Conservation (phyloP, 2,888 invertebrate species). For the Caenorhabditis auriculariae region DNA sequence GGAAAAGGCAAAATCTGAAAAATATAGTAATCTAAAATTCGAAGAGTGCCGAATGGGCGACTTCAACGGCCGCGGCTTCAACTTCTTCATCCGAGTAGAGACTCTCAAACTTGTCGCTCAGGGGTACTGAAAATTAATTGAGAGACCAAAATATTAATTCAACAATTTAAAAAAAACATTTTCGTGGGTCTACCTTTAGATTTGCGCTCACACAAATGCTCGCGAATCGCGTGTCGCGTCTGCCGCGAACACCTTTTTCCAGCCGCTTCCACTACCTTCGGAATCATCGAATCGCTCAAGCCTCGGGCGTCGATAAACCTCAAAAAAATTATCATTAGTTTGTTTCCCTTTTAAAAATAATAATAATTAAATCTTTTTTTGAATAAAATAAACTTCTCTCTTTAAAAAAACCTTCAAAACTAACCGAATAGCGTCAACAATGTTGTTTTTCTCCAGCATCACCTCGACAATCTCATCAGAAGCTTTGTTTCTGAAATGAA, state of each 20-base stretch:
- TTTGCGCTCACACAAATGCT: constrained; percentile 23
- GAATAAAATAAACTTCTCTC: neutral
- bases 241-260: constrained; percentile 12
- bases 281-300: constrained; percentile 18
- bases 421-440: constrained; percentile 26
- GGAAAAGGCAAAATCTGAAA: neutral
- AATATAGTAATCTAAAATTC: constrained; percentile 7
- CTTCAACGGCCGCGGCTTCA: constrained; percentile 8
- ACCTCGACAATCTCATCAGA: constrained; percentile 40
- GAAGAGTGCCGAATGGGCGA: constrained; percentile 12
- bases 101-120: constrained; percentile 13
- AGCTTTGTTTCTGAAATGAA: constrained; percentile 21
- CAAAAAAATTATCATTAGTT: neutral
- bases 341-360: neutral
- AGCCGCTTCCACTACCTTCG: constrained; percentile 25
- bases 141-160: neutral
- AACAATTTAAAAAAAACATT: neutral
- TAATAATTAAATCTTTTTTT: neutral
- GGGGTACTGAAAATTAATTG: constrained; percentile 8
- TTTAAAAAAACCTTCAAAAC: neutral
- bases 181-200: constrained; percentile 15
- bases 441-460: constrained; percentile 30
- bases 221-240: constrained; percentile 19
- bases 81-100: constrained; percentile 12
- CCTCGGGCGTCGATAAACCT: constrained; percentile 25